A percentile compares a stretch with the other conserved stretches of the same genome.
These are phyloP conservation scores for Centruroides vittatus DNA, from an alignment of 1,140 invertebrate species.

Conservation along the genomic window DNA sequence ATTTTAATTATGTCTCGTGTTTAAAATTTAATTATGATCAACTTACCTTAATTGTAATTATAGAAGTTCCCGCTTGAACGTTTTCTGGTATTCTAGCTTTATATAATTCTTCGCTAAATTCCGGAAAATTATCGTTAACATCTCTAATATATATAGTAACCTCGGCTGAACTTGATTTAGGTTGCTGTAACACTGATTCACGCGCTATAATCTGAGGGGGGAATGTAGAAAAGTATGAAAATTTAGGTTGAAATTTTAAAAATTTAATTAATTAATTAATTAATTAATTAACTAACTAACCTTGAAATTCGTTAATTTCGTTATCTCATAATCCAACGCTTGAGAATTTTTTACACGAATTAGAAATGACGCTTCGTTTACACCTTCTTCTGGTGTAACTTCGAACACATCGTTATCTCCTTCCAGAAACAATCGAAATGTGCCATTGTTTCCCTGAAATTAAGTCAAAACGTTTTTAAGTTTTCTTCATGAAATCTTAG, in stretches of 20 bases:
- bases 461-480: not conserved
- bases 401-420: slow-evolving; percentile 73
- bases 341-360: slow-evolving; percentile 73
- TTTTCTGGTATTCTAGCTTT: slow-evolving; percentile 48
- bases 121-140: slow-evolving; percentile 86
- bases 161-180: slow-evolving; percentile 47
- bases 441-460: slow-evolving; percentile 71
- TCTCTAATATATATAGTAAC: slow-evolving; percentile 74
- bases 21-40: too few relatives aligned
- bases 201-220: slow-evolving; percentile 16
- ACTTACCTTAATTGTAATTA: slow-evolving; percentile 37
- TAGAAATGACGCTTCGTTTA: slow-evolving; percentile 83
- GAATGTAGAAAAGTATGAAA: not conserved
- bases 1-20: too few relatives aligned
- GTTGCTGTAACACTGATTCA: slow-evolving; percentile 13
- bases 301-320: slow-evolving; percentile 34
- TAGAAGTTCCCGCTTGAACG: slow-evolving; percentile 58
- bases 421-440: slow-evolving; percentile 66
- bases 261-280: too few relatives aligned
- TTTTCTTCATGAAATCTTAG: not conserved
- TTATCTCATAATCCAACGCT: slow-evolving; percentile 66
- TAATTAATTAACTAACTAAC: slow-evolving; percentile 8
- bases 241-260: not conserved
- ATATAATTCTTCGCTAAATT: slow-evolving; percentile 62
- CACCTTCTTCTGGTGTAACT: slow-evolving; percentile 68